Evolutionary conservation across 2,113 vertebrate species (phyloP), one percentile per base, ranked within the genome.

Genomic region (Gadus macrocephalus): DNA sequence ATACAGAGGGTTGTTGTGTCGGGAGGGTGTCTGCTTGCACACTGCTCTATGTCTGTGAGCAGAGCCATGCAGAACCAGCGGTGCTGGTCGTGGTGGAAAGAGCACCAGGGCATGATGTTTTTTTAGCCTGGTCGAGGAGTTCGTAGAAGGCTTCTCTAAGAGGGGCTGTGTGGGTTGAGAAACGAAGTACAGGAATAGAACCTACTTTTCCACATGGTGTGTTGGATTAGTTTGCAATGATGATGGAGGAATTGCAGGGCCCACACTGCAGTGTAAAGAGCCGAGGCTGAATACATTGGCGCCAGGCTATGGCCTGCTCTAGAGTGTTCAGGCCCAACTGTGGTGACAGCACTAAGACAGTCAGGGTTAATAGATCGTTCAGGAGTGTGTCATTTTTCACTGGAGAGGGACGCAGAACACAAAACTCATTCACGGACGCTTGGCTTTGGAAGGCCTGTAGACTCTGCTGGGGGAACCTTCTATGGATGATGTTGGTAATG

Each of bases 181-280:
- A 58, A 35, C 27, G 16, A 64, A 64, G 16, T 49, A 49, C 42
- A 25, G 28, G 27, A 64, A 19, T 6, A 16, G n/a, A 15, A 17
- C 2, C 8, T 67, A 80, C 70, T 25, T 75, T 73, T 80, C 81
- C 62, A 80, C 75, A 78, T 75, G 63, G 67, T 70, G 79, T 76
- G 81, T 71, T 70, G 79, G 67, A 67, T 80, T 84, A 67, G 49
- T 79, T 73, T 58, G 72, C 75, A 64, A 73, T 53, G 69, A 71
- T 77, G 81, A 84, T 74, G 79, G 81, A 73, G 58, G 27, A 2
- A 53, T 75, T 74, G 75, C 71, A 75, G 73, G n/a, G 16, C 67
- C 56, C 56, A n/a, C 70, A 73, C 69, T 61, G 81, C 77, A 75
- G 60, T 70, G 27, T 14, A 53, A 17, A 55, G 64, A 53, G 60